Base-by-base conservation (phyloP, 2,797 vertebrate species). In the Crax fasciolata region DNA sequence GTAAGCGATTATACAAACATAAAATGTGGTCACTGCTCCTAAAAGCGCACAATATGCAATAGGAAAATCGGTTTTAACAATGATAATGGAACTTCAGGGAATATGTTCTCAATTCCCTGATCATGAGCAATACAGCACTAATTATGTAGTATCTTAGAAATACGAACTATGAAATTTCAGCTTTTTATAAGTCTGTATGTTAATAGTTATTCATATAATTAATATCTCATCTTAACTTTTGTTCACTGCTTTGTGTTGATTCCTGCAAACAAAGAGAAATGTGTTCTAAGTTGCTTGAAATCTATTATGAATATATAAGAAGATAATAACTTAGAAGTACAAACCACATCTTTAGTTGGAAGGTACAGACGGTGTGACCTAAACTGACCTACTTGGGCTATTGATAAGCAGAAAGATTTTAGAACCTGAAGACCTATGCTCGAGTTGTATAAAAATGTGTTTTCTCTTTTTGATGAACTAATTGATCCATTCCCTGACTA, bases 311-410 rank as follows among this genome's bases (percentile, higher is more conserved):
- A 54, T 57, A 38, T 13, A n/a, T 41, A 55, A 35, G 35, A 76
- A 11, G 18, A 38, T 1, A 57, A 28, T 19, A 62, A 16, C 89
- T 87, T 66, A 75, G 7, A 21, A 89, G 7, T 21, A 43, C 4
- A 58, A 58, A 51, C 7, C 58, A 67, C 3, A n/a, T 39, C 17
- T 67, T 54, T 46, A 65, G 35, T 16, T 41, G 3, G 23, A 68
- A 87, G 52, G 23, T 68, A 32, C 23, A 49, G 15, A 43, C 2
- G 3, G 4, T 73, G 72, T 72, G 12, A 39, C 20, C 6, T 71
- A 67, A 75, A 74, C 8, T 10, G 21, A 66, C 14, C 1, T 21
- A 61, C 2, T 1, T 5, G 1, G 9, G 1, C 41, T n/a, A n/a
- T 72, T 32, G 86, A n/a, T 39, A 46, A 83, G 20, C 4, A 84